These are phyloP conservation scores for Anguilla pacifica DNA, from an alignment of 2,797 vertebrate genomes.

Conservation along the genomic window DNA sequence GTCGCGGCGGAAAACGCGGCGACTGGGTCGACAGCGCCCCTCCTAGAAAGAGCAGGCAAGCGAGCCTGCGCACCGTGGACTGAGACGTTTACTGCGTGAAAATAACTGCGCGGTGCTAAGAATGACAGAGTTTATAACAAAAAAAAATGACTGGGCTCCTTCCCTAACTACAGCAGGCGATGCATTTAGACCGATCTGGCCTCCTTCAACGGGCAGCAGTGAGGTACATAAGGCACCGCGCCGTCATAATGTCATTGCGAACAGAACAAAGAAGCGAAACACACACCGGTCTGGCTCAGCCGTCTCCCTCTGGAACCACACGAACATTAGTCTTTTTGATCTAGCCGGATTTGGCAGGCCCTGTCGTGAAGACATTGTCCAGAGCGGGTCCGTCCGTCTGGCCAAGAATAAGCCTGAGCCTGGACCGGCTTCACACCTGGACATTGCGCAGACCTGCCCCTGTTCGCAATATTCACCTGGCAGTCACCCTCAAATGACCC, in stretches of 20 bases:
- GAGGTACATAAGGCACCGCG: neutral
- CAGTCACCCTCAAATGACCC: neutral
- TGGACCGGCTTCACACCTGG: neutral
- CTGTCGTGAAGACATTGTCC: neutral
- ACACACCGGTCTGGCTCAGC: neutral
- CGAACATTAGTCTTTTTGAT: neutral
- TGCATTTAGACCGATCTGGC: neutral
- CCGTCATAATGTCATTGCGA: neutral
- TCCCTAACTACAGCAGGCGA: neutral
- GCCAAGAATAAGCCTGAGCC: no score
- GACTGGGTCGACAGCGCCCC: neutral
- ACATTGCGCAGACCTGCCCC: neutral
- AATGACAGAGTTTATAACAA: neutral
- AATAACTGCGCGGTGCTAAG: neutral
- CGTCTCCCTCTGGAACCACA: slow-evolving; percentile 8
- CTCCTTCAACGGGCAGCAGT: neutral
- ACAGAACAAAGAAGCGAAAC: neutral
- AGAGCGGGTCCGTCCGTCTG: neutral
- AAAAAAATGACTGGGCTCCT: neutral
- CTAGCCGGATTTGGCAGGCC: neutral
- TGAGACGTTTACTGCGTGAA: neutral
- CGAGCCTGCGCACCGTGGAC: neutral
- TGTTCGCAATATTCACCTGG: no score
- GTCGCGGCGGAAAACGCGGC: neutral
- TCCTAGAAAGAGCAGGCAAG: neutral